Conservation (phyloP, 2,797 vertebrate species). For the Bradypodion pumilum region DNA sequence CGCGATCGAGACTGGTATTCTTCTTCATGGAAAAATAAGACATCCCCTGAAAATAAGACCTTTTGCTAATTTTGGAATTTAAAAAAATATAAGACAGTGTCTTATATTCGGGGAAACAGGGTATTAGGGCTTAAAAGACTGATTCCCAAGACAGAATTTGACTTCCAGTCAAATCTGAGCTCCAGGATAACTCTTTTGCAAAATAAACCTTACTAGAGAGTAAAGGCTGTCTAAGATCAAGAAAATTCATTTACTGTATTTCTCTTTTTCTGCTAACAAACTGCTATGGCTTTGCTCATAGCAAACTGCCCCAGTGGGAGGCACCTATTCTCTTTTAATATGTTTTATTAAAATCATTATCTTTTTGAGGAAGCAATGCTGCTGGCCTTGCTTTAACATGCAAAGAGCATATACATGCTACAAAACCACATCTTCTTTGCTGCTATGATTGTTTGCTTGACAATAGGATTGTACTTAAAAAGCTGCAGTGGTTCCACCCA, state of each 20-base stretch:
- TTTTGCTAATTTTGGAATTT: no score
- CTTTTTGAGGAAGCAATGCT: constrained; percentile 2
- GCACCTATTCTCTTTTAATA: constrained; percentile 3
- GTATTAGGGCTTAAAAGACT: background rate
- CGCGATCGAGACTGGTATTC: no score
- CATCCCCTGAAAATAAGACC: no score
- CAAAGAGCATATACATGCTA: background rate
- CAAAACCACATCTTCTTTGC: background rate
- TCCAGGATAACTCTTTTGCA: background rate
- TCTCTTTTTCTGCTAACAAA: background rate
- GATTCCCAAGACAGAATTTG: background rate
- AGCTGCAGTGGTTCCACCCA: background rate
- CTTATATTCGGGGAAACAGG: no score
- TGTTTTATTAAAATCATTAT: constrained; percentile 11
- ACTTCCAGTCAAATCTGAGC: background rate
- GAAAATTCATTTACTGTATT: background rate
- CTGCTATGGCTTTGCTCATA: background rate
- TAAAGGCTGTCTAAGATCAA: background rate
- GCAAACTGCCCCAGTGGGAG: background rate
- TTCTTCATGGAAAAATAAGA: no score
- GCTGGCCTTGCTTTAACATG: fast-evolving
- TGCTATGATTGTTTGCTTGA: background rate
- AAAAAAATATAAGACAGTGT: no score
- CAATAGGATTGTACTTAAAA: background rate
- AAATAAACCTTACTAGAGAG: background rate